Evolutionary conservation across 2,797 vertebrate genomes (phyloP), one percentile per base, ranked within the genome.

Genomic region (Chiroxiphia lanceolata): DNA sequence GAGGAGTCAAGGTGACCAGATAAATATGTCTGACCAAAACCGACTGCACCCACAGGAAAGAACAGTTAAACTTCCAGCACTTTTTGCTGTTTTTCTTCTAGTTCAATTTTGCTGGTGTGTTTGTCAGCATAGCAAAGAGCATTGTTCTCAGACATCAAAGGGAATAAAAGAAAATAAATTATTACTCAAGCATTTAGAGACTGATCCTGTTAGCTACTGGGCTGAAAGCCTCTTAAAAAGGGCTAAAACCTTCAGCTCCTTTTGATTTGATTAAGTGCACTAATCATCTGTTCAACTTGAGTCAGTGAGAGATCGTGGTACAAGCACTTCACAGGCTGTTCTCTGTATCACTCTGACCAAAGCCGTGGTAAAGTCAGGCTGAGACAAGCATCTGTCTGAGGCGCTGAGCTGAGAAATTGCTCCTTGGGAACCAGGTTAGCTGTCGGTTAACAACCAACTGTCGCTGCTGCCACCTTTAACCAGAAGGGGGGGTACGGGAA

Each of bases 181-280:
- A 68, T 63, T 91, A 72, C 29, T 87, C 6, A 47, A 61, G 57
- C 53, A 83, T 65, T 78, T 92, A 65, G 63, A 90, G 61, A 57
- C 15, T 92, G 84, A 88, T 91, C 79, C 44, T 87, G 51, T 77
- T 91, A 92, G 40, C 82, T 89, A 7, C 84, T 61, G 65, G 68
- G 45, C 71, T 86, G 60, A 75, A 92, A 96, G 82, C 93, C 76
- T 93, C 93, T 94, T 97, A 72, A 31, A 92, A 93, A 47, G 12
- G 25, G n/a, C 45, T 93, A 61, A 95, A 94, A 67, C 67, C 75
- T 90, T 92, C 78, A 94, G 45, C 68, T 87, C 33, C 71, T 93
- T 92, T 92, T 87, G 78, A 95, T 93, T 88, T 88, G 90, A 91
- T 95, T 91, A 94, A 83, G 74, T 56, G 34, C 64, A 48, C 48